Evolutionary conservation across 2,797 vertebrate species (phyloP).

Genomic region (Sylvilagus floridanus): DNA sequence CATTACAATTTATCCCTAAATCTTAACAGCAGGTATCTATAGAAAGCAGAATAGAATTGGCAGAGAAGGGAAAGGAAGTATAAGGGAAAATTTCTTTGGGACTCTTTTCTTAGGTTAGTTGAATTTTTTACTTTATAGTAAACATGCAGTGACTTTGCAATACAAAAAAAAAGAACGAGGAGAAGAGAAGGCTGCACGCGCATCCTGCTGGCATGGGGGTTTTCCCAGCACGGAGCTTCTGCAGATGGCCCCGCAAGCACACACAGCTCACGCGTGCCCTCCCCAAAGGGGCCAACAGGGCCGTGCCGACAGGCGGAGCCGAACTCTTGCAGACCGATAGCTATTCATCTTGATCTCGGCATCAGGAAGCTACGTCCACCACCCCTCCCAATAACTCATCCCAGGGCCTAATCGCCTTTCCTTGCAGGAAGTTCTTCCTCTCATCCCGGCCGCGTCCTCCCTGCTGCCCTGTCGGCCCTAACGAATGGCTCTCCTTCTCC

Average conservation of each 20-base stretch:
- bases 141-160: background rate
- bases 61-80: background rate
- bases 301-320: background rate
- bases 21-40: background rate
- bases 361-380: constrained; percentile 75
- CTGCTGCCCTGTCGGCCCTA: constrained; percentile 63
- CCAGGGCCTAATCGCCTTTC: constrained; percentile 54
- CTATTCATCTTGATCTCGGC: constrained; percentile 76
- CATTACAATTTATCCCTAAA: background rate
- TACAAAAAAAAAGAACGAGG: background rate
- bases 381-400: constrained; percentile 50
- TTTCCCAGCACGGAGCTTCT: fast-evolving
- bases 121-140: background rate
- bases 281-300: constrained; percentile 14
- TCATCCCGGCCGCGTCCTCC: constrained; percentile 72
- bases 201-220: background rate
- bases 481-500: constrained; percentile 38
- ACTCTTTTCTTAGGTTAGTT: background rate
- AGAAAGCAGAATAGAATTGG: background rate
- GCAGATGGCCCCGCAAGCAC: background rate
- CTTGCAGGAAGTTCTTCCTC: constrained; percentile 80
- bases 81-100: background rate
- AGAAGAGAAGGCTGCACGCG: background rate
- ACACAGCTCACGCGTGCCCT: fast-evolving
- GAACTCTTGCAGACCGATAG: background rate